phyloP scores from a whole-genome alignment of 2,113 vertebrate genomes.

The Mobula birostris region DNA sequence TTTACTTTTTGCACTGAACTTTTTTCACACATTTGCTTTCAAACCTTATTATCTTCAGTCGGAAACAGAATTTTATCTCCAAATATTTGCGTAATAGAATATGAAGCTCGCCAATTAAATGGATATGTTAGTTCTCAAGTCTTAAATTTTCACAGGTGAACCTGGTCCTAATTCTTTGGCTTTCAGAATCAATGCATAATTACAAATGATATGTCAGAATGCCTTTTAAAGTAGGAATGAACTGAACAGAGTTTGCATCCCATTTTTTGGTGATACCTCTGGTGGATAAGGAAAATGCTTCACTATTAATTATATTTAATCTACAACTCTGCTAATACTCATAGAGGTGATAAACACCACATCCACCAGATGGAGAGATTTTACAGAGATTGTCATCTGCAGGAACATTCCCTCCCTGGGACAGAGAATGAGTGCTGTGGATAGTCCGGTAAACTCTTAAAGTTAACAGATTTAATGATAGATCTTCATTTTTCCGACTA shows the following conservation, averaged over 20 bases:
- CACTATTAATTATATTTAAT: background rate
- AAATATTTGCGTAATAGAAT: background rate
- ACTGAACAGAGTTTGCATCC: background rate
- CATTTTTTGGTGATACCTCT: too few species aligned
- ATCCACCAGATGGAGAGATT: background rate
- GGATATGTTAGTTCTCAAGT: background rate
- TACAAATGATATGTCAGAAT: background rate
- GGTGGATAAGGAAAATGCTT: too few species aligned
- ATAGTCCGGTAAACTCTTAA: background rate
- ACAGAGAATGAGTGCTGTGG: background rate
- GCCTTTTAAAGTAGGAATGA: background rate
- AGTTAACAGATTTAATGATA: background rate
- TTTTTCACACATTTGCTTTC: background rate
- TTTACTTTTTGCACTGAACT: background rate
- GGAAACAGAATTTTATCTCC: background rate
- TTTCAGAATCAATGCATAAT: background rate
- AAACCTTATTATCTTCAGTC: background rate
- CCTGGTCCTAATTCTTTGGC: background rate
- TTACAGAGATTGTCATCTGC: background rate
- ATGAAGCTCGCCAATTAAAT: background rate
- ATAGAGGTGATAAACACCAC: background rate
- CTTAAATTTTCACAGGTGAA: background rate
- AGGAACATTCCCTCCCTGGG: background rate
- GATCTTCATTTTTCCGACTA: too few species aligned
- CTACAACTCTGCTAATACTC: background rate